Base-by-base conservation (phyloP, 2,888 invertebrate species). In the Luperina nickerlii region DNA sequence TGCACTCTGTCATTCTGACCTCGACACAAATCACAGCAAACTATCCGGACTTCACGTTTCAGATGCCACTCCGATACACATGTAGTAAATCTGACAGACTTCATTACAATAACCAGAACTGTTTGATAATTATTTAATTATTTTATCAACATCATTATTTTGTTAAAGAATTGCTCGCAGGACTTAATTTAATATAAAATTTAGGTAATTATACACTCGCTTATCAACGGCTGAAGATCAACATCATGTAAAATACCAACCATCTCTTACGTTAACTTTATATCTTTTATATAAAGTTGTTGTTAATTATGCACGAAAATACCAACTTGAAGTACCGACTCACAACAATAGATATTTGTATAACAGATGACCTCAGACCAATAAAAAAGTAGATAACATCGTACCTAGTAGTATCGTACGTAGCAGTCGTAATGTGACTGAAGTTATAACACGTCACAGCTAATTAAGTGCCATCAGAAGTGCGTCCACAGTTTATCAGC, bases 141-240 rank as follows among this genome's bases (percentile, higher is more conserved):
- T 82, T 68, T 57, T 42, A 78, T 63, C 38, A 74, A 63, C 45
- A 65, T 70, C 20, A 76, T 82, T 65, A 86, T 82, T 75, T 51
- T 54, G 76, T 78, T 67, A 38, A 57, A 67, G 76, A 63, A 76
- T 82, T 71, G 65, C 63, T 13, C 15, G 38, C 73, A 57, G 45
- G 42, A 71, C 67, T 68, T 79, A 65, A 76, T 85, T 78, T 62
- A 74, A 71, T 68, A 57, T 24, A 79, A 79, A 32, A 79, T 79
- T 81, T 86, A 42, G 62, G 51, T 86, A 82, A 85, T 83, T 74
- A 86, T 57, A 63, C 4, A 51, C 32, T 45, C 20, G 75, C 70
- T 82, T 71, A 82, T 76, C 86, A 68, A 24, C 60, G 70, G 67
- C 86, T 79, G 71, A 72, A 81, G 38, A 81, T 81, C 78, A 42